Evolutionary conservation across 2,888 invertebrate species (phyloP).

Genomic region (Baccha elongata): DNA sequence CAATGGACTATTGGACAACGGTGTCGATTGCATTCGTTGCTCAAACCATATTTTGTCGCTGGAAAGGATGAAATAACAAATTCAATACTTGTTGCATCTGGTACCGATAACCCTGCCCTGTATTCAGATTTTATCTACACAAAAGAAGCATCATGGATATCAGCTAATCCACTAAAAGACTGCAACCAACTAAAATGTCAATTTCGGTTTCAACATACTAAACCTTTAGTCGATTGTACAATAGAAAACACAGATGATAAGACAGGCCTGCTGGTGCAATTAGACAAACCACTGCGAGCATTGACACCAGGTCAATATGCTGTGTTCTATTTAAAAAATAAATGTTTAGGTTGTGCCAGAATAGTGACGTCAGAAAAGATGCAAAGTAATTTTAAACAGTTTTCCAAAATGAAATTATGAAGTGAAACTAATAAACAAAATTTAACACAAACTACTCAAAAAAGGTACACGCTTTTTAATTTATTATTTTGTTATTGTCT

Average conservation of each 20-base stretch:
- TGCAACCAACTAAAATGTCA: conserved; percentile 85
- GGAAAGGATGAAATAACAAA: conserved; percentile 88
- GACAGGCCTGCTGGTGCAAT: conserved; percentile 83
- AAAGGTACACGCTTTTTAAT: conserved; percentile 44
- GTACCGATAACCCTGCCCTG: conserved; percentile 90
- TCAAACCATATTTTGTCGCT: conserved; percentile 89
- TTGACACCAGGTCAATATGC: conserved; percentile 95
- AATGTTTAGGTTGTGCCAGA: conserved; percentile 94
- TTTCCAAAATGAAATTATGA: background rate
- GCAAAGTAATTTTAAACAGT: conserved; percentile 28
- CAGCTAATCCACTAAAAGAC: conserved; percentile 83
- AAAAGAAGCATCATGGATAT: conserved; percentile 88
- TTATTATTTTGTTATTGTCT: conserved; percentile 40
- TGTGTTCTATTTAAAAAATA: conserved; percentile 89
- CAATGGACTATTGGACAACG: conserved; percentile 97
- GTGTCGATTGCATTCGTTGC: conserved; percentile 85
- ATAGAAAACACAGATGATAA: conserved; percentile 83
- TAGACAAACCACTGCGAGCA: conserved; percentile 87
- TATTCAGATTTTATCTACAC: conserved; percentile 87
- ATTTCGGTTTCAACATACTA: conserved; percentile 94
- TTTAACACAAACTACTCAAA: background rate
- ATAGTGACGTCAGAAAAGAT: conserved; percentile 82
- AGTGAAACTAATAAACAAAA: conserved; percentile 5
- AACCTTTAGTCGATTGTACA: conserved; percentile 86
- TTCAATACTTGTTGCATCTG: conserved; percentile 91